A percentile compares a stretch with the other conserved stretches of the same genome.
phyloP scores from a whole-genome alignment of 2,888 invertebrate species.

The Epirrhoe tristata region DNA sequence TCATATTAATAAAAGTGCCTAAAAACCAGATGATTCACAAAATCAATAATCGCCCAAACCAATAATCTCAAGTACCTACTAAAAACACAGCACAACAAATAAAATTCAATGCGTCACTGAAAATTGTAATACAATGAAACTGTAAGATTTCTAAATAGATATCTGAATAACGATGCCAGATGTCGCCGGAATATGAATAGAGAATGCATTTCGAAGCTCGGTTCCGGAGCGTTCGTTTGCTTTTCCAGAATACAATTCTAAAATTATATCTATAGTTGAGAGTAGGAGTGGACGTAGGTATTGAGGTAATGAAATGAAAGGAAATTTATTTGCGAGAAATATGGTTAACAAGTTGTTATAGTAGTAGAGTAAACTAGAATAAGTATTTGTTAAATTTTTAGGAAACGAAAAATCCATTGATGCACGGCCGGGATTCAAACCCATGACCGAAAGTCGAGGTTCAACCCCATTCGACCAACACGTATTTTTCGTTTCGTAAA shows the following conservation, averaged over 20 bases:
- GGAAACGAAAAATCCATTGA: no score
- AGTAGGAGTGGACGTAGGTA: not conserved
- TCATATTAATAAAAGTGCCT: no score
- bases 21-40: no score
- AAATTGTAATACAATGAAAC: constrained; percentile 15
- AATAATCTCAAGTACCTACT: not conserved
- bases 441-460: no score
- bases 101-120: not conserved
- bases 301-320: no score
- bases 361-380: no score
- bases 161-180: constrained; percentile 22
- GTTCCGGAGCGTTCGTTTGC: not conserved
- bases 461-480: no score
- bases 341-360: no score
- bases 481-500: no score
- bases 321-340: no score
- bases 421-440: no score
- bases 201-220: constrained; percentile 19
- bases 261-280: not conserved
- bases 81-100: not conserved
- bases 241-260: not conserved
- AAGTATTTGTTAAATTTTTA: no score
- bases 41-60: not conserved
- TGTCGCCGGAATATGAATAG: constrained; percentile 15
- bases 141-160: constrained; percentile 16